Evolutionary conservation across 2,797 vertebrate species (phyloP).

Genomic region (Liasis olivaceus): DNA sequence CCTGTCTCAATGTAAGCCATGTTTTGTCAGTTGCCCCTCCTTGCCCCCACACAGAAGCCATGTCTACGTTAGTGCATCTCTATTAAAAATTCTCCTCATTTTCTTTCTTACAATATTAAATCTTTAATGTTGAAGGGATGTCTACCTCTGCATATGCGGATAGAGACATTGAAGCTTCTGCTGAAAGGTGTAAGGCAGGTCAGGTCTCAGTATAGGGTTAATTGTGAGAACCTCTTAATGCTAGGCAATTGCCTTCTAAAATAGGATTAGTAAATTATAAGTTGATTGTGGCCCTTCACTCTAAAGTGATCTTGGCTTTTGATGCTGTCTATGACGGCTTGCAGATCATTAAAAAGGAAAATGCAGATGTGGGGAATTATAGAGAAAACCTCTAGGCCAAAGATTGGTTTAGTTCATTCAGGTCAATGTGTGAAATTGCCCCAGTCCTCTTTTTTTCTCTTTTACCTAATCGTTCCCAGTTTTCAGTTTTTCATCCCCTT

Average conservation of each 20-base stretch:
- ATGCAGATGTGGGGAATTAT: neutral
- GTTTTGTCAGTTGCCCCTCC: neutral
- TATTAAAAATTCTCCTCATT: neutral
- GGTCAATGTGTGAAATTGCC: conserved; percentile 1
- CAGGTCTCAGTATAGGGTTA: neutral
- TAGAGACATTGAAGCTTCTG: neutral
- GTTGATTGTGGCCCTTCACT: conserved; percentile 13
- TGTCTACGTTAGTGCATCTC: neutral
- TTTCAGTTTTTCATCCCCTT: no score
- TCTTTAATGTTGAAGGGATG: neutral
- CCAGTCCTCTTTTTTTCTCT: neutral
- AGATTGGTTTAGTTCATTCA: conserved; percentile 8
- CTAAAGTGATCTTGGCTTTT: neutral
- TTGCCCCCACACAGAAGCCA: neutral
- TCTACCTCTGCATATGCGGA: neutral
- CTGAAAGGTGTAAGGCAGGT: neutral
- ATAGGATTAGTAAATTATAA: neutral
- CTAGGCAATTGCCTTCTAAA: conserved; percentile 15
- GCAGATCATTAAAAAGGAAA: neutral
- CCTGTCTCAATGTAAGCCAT: neutral
- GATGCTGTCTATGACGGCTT: neutral
- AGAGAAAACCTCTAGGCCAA: neutral
- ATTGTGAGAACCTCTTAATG: neutral
- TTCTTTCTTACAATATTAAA: neutral
- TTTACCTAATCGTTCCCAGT: neutral